Evolutionary conservation across 2,888 invertebrate species (phyloP), one percentile per base, ranked within the genome.

Genomic region (Lobophora halterata): DNA sequence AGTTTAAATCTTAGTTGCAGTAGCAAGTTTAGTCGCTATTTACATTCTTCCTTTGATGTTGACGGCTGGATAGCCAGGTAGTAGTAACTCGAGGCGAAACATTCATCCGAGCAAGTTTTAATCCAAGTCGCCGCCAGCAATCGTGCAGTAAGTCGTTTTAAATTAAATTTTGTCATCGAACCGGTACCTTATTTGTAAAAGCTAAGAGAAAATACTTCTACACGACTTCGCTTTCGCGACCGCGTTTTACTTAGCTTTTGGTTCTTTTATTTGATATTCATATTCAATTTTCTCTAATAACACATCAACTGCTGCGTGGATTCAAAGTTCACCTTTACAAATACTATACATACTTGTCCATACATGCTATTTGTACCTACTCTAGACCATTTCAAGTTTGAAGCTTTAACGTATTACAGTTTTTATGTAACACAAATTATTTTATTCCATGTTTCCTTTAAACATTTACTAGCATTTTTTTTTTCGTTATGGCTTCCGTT

Each of bases 81-180:
- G 58, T n/a, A n/a, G 59, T 58, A 61, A 55, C 61, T 48, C 23
- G 44, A 34, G 49, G 59, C 61, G 61, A 68, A 71, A 70, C 65
- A 67, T 40, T 62, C 65, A 67, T 40, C 61, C 58, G 60, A 60
- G 53, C 53, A 73, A 78, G 68, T 74, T 78, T 70, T 75, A 78
- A 79, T 75, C 76, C 72, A 24, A 44, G 44, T 51, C 52, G 58
- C 69, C 69, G 65, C 34, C 63, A 67, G 74, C 73, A 72, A 73
- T 77, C 66, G 71, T 53, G 64, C 72, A 67, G 68, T 79, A 79
- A 79, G 78, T 74, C 79, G 72, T 69, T 79, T 74, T 78, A 79
- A 76, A 79, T 79, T 79, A 79, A 79, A 52, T 76, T 76, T 76
- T 72, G 65, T 65, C 65, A 59, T 61, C 65, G 59, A 63, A 62